These are phyloP conservation scores for Drosophila nannoptera DNA, from an alignment of 1,140 invertebrate genomes.

Conservation along the genomic window DNA sequence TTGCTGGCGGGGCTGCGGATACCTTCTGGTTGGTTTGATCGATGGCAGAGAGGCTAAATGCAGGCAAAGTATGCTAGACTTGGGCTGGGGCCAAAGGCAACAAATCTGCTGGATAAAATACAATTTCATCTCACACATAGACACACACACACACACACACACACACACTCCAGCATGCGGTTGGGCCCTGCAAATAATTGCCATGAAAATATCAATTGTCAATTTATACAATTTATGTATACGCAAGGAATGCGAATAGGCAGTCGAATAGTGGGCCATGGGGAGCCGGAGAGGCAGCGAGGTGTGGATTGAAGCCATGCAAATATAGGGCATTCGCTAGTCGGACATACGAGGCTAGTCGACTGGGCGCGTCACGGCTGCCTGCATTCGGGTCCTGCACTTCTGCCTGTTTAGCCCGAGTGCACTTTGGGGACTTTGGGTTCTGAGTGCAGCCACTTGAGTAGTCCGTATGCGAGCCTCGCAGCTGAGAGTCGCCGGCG, in stretches of 20 bases:
- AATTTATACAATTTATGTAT: conserved; percentile 54
- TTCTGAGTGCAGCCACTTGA: conserved; percentile 43
- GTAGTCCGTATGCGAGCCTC: conserved; percentile 34
- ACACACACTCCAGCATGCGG: no score
- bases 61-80: not conserved
- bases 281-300: not conserved
- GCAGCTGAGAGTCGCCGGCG: conserved; percentile 34
- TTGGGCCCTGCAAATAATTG: conserved; percentile 51
- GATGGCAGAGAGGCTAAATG: not conserved
- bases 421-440: conserved; percentile 54
- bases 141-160: conserved; percentile 3
- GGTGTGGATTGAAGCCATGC: not conserved
- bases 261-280: not conserved
- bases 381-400: conserved; percentile 45
- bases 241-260: not conserved
- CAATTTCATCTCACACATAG: not conserved
- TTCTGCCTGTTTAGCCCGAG: conserved; percentile 64
- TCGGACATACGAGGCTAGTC: not conserved
- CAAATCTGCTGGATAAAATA: not conserved
- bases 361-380: conserved; percentile 1
- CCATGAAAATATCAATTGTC: conserved; percentile 44
- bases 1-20: not conserved
- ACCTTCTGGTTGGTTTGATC: not conserved
- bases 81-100: not conserved
- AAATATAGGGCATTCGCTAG: not conserved